Evolutionary conservation across 2,113 vertebrate genomes (phyloP).

Genomic region (Crotalus viridis): DNA sequence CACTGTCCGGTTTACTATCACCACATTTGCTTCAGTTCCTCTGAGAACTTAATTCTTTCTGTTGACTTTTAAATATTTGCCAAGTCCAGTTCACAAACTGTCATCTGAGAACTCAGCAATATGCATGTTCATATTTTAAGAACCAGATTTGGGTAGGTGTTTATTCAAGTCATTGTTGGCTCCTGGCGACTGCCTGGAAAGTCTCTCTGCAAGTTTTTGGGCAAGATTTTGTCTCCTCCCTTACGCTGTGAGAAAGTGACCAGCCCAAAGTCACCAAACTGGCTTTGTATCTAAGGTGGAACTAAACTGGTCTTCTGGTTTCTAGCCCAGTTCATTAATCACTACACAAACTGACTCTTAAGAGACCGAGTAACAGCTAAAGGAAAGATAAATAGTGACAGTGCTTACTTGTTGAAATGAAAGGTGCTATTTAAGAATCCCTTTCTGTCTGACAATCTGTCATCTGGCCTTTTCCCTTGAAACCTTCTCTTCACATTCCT

Average conservation of each 20-base stretch:
- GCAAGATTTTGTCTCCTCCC: neutral
- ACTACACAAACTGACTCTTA: neutral
- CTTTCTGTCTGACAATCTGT: neutral
- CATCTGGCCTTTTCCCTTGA: neutral
- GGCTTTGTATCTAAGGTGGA: neutral
- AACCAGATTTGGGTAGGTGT: neutral
- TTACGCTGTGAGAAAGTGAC: neutral
- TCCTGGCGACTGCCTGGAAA: neutral
- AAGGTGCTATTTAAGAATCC: neutral
- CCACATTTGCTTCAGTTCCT: neutral
- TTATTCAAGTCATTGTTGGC: neutral
- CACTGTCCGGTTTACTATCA: neutral
- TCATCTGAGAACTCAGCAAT: neutral
- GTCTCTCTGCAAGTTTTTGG: neutral
- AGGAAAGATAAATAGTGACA: neutral
- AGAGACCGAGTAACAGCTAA: neutral
- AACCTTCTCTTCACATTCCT: neutral
- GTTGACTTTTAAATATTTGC: neutral
- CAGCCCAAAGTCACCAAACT: neutral
- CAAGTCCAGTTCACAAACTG: neutral
- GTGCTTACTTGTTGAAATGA: neutral
- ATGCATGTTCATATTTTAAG: neutral
- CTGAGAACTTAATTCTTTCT: neutral
- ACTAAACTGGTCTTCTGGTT: neutral
- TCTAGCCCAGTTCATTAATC: neutral